phyloP scores from a whole-genome alignment of 2,113 vertebrate species.

The Urocolius indicus region DNA sequence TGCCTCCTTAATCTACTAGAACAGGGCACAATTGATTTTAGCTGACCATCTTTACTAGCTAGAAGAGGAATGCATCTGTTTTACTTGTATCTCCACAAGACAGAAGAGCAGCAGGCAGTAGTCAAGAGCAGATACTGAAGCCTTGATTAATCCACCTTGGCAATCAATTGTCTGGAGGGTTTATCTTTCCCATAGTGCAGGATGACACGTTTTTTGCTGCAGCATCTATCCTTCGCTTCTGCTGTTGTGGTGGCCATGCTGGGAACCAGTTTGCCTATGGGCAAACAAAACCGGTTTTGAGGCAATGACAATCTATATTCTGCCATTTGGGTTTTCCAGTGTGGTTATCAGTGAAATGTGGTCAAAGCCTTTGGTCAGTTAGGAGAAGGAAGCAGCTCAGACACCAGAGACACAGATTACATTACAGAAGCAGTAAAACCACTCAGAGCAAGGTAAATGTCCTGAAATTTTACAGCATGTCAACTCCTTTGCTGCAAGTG shows the following conservation, averaged over 20 bases:
- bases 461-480: background rate
- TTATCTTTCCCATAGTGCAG: background rate
- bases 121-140: background rate
- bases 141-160: background rate
- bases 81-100: background rate
- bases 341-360: background rate
- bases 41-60: background rate
- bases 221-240: background rate
- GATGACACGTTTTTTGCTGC: background rate
- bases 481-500: background rate
- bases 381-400: background rate
- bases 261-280: background rate
- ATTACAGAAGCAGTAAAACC: background rate
- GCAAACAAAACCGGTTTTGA: background rate
- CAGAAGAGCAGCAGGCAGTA: background rate
- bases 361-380: background rate
- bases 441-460: background rate
- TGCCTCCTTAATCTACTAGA: background rate
- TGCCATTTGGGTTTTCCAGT: background rate
- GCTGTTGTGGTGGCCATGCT: background rate
- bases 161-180: background rate
- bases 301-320: background rate
- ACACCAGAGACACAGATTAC: background rate
- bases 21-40: background rate
- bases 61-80: background rate